Percentiles rank a stretch among this genome's conserved stretches.
phyloP scores from a whole-genome alignment of 1,140 invertebrate genomes.

The Homarus americanus region DNA sequence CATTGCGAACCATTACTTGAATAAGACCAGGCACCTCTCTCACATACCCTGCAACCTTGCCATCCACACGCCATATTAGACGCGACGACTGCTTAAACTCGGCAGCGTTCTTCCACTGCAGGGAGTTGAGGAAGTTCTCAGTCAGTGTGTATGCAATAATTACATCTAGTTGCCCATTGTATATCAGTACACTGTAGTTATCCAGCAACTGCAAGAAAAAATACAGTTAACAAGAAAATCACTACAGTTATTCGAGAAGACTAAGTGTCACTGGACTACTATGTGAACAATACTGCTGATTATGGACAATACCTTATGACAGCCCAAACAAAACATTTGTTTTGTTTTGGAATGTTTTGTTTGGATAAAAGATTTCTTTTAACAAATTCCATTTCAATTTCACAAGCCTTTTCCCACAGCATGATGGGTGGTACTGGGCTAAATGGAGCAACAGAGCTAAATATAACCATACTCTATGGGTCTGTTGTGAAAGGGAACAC shows the following conservation, averaged over 20 bases:
- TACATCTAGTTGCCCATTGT: conserved; percentile 91
- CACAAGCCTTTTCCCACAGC: too few relatives aligned
- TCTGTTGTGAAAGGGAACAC: too few relatives aligned
- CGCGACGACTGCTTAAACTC: conserved; percentile 80
- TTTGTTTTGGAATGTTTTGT: too few relatives aligned
- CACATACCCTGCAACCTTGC: conserved; percentile 87
- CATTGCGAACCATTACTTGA: conserved; percentile 88
- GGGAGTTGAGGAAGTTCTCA: conserved; percentile 83
- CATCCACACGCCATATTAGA: conserved; percentile 79
- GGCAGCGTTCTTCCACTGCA: conserved; percentile 79
- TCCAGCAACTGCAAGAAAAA: conserved; percentile 34
- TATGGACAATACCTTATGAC: too few relatives aligned
- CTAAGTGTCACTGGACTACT: not conserved
- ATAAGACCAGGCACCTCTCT: conserved; percentile 86
- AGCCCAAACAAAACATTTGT: too few relatives aligned
- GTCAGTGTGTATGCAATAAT: conserved; percentile 90
- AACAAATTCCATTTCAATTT: too few relatives aligned
- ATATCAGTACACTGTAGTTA: conserved; percentile 80
- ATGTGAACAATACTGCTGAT: too few relatives aligned
- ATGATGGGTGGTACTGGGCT: too few relatives aligned
- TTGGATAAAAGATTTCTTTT: too few relatives aligned
- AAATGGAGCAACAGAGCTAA: too few relatives aligned
- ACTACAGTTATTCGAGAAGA: too few relatives aligned
- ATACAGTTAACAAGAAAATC: not conserved
- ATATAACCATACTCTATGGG: too few relatives aligned